Evolutionary conservation across 2,888 invertebrate genomes (phyloP), one percentile per base, ranked within the genome.

Genomic region (Ochropacha duplaris): DNA sequence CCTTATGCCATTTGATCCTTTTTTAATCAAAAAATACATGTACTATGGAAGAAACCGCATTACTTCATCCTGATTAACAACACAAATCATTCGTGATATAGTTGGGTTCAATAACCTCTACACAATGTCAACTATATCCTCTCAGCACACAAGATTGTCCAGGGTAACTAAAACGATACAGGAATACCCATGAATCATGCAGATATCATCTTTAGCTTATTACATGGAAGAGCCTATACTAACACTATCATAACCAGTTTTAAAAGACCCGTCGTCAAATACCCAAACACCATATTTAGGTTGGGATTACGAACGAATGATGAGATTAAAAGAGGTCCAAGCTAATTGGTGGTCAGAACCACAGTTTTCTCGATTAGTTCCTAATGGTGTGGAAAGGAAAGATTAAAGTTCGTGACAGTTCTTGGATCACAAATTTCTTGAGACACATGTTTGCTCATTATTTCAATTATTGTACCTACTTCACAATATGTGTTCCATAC

Each of bases 351-450:
- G 62, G 68, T 62, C 60, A 61, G 56, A 62, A 65, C 71, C 76
- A 69, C 79, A 79, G 82, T 77, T 77, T 83, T 83, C 77, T 71
- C 85, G 79, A 84, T 83, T 84, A 80, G 75, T 70, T 80, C 76
- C 83, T 80, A 84, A 85, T 84, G 84, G 83, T 55, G 76, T 70
- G 84, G 83, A 84, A 84, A 57, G 66, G 78, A 68, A 70, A 84
- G 84, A 84, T 84, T 85, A 85, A 81, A 81, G 69, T 79, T 74
- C 68, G 64, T 72, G 80, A 72, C 71, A 66, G 60, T 63, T 65
- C 68, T 73, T 69, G 59, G 64, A 61, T 67, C 28, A 26, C 5
- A 49, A 16, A 49, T 54, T 49, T 55, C 56, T 54, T 52, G 49
- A 49, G 49, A 52, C 52, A 49, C 49, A 50, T 56, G 19, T 44